Conservation (phyloP, 1,140 invertebrate species). For the Pinna nobilis region DNA sequence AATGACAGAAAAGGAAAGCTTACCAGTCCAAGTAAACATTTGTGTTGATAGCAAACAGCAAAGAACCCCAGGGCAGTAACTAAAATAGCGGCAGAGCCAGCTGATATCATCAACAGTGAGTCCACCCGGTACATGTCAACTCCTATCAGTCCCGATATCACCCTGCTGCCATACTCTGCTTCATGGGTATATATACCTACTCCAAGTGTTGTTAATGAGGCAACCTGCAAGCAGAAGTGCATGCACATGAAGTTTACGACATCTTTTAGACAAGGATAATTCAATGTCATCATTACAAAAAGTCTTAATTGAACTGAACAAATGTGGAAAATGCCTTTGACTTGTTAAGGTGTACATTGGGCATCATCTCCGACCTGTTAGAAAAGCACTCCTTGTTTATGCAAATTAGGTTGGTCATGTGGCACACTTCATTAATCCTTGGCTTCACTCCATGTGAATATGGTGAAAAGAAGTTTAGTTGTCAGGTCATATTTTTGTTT, state of each 20-base stretch:
- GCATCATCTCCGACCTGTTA: neutral
- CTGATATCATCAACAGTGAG: slow-evolving; percentile 60
- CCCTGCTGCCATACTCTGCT: slow-evolving; percentile 64
- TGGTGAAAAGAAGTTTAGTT: too few relatives aligned
- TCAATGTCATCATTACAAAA: neutral
- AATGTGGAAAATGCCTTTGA: neutral
- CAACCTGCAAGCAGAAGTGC: slow-evolving; percentile 53
- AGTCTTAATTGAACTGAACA: neutral
- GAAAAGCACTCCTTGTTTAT: too few relatives aligned
- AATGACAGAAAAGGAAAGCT: slow-evolving; percentile 17
- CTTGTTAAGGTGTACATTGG: neutral
- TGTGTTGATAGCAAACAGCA: slow-evolving; percentile 52
- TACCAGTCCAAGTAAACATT: slow-evolving; percentile 65
- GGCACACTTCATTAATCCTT: too few relatives aligned
- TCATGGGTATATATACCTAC: slow-evolving; percentile 66
- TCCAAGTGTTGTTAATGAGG: slow-evolving; percentile 54
- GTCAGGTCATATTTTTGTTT: too few relatives aligned
- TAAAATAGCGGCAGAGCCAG: slow-evolving; percentile 54
- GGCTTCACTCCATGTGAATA: too few relatives aligned
- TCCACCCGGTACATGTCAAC: slow-evolving; percentile 61
- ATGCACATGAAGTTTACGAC: neutral
- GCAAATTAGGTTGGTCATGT: too few relatives aligned
- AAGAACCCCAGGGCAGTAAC: slow-evolving; percentile 58
- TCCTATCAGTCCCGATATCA: slow-evolving; percentile 57
- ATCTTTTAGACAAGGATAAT: neutral